phyloP scores from a whole-genome alignment of 1,140 invertebrate genomes.

The Ceratosolen fusciceps region DNA sequence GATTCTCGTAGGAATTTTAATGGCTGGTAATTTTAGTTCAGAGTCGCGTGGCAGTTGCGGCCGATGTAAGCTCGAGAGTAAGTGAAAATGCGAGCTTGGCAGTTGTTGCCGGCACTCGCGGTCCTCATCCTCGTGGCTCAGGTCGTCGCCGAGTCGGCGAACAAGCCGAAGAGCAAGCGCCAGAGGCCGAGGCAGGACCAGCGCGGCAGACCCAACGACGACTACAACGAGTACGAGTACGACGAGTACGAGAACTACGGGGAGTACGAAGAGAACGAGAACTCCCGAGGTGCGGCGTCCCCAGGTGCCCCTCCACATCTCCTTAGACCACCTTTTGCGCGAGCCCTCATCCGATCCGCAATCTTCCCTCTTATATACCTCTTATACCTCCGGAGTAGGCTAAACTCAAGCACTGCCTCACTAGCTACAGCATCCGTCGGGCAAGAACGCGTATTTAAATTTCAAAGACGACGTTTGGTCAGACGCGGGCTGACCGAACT shows the following conservation, averaged over 20 bases:
- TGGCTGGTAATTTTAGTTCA: not conserved
- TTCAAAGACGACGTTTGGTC: too few species aligned
- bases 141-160: not conserved
- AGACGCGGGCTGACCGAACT: too few species aligned
- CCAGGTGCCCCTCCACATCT: too few species aligned
- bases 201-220: constrained; percentile 50
- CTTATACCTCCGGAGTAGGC: too few species aligned
- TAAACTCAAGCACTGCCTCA: too few species aligned
- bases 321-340: too few species aligned
- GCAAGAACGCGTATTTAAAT: too few species aligned
- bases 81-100: too few species aligned
- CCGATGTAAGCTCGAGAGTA: not conserved
- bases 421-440: too few species aligned
- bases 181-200: not conserved
- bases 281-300: constrained; percentile 37
- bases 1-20: not conserved
- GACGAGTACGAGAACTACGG: constrained; percentile 59
- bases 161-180: constrained; percentile 8
- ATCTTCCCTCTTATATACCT: too few species aligned
- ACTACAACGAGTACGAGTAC: constrained; percentile 46
- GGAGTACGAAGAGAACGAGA: constrained; percentile 59
- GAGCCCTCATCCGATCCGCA: too few species aligned
- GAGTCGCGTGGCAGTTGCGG: too few species aligned
- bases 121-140: not conserved
- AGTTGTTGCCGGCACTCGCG: constrained; percentile 26